phyloP scores from a whole-genome alignment of 2,113 vertebrate genomes.

The Willisornis vidua region DNA sequence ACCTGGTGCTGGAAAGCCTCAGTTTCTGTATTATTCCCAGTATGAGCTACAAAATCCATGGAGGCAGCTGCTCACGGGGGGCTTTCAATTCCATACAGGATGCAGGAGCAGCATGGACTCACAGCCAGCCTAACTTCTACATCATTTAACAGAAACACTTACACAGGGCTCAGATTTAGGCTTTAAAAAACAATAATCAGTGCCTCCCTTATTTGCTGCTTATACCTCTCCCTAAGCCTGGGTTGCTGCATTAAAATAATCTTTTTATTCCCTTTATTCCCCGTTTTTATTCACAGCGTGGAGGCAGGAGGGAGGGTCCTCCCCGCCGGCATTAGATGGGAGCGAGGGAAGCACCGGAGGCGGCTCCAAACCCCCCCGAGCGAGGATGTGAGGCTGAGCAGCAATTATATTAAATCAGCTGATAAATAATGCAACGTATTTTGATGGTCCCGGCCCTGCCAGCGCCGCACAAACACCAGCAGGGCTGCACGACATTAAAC shows the following conservation, averaged over 20 bases:
- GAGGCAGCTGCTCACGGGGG: not conserved
- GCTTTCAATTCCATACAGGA: not conserved
- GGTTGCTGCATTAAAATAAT: not conserved
- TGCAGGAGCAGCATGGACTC: not conserved
- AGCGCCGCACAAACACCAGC: not conserved
- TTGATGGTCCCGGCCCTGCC: not conserved
- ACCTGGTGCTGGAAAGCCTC: not conserved
- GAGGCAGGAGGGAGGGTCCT: not conserved
- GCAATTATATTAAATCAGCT: slow-evolving; percentile 10
- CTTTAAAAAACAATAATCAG: not conserved
- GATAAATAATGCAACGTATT: slow-evolving; percentile 27
- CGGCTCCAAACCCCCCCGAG: accelerated
- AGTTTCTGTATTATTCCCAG: accelerated
- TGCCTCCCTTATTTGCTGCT: not conserved
- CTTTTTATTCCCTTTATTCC: not conserved
- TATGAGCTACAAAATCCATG: not conserved
- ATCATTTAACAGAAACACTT: not conserved
- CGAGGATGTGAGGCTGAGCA: not conserved
- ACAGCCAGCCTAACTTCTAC: not conserved
- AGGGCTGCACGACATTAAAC: not conserved
- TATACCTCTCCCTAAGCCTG: not conserved
- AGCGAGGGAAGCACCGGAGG: not conserved
- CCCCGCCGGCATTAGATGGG: not conserved
- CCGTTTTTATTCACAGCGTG: accelerated
- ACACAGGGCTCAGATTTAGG: not conserved